Conservation (phyloP, 2,113 vertebrate genomes). For the Laticauda colubrina region DNA sequence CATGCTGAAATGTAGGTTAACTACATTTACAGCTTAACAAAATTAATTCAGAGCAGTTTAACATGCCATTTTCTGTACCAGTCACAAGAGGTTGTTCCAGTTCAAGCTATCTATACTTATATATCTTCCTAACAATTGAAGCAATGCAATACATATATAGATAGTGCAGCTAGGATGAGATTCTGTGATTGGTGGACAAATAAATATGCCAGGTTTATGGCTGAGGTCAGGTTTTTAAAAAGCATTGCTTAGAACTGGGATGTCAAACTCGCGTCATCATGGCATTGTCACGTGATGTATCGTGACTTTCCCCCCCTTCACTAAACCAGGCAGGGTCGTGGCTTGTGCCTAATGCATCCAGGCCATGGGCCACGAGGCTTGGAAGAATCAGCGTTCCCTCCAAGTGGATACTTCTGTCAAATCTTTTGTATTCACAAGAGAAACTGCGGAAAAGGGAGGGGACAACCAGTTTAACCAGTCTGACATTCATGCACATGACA, state of each 20-base stretch:
- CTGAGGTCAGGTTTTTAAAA: not conserved
- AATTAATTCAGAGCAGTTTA: not conserved
- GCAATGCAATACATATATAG: not conserved
- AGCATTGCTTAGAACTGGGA: not conserved
- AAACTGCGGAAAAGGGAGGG: not conserved
- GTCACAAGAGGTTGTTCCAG: not conserved
- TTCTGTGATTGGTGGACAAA: conserved; percentile 39
- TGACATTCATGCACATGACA: not conserved
- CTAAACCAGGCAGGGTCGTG: no score
- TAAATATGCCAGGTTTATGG: not conserved
- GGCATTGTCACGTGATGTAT: no score
- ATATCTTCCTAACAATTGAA: not conserved
- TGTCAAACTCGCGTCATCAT: no score
- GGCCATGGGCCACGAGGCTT: no score
- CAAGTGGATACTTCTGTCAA: not conserved
- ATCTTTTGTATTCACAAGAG: not conserved
- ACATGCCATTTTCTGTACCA: not conserved
- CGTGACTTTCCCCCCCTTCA: no score
- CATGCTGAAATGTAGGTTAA: not conserved
- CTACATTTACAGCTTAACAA: not conserved
- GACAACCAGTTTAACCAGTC: not conserved
- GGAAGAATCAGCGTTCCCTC: not conserved
- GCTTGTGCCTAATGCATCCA: no score
- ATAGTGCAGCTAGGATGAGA: not conserved
- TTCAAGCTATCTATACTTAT: not conserved